Conservation (phyloP, 2,797 vertebrate genomes). For the Brotula barbata region DNA sequence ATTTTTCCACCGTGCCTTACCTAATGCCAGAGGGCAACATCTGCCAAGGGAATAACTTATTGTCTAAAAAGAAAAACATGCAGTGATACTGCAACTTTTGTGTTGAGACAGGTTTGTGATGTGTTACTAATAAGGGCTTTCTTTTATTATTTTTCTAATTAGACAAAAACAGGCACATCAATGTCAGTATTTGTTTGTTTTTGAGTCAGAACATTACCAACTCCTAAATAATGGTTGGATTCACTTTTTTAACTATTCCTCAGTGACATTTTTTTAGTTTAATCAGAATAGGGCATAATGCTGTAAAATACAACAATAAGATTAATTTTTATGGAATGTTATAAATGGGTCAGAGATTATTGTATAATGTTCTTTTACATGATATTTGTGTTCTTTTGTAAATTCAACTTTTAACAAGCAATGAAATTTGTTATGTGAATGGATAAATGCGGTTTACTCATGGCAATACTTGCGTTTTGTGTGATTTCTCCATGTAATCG, state of each 20-base stretch:
- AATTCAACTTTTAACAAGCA: conserved; percentile 13
- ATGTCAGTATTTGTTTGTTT: conserved; percentile 14
- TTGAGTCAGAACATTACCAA: neutral
- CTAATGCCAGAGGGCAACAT: conserved; percentile 8
- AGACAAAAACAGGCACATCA: conserved; percentile 3
- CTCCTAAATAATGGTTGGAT: neutral
- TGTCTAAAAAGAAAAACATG: conserved; percentile 13
- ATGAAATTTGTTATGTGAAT: too few relatives aligned
- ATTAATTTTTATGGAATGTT: neutral
- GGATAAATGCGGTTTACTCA: too few relatives aligned
- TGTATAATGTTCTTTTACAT: conserved; percentile 7
- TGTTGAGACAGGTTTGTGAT: conserved; percentile 11
- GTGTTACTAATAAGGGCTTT: conserved; percentile 19
- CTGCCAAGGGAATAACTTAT: conserved; percentile 33
- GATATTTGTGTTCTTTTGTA: conserved; percentile 20
- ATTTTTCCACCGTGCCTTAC: conserved; percentile 17
- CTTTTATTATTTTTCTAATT: conserved; percentile 5
- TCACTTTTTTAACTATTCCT: conserved; percentile 1
- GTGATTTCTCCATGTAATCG: too few relatives aligned
- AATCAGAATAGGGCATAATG: neutral
- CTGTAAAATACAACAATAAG: neutral
- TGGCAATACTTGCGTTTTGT: too few relatives aligned
- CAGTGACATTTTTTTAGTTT: neutral
- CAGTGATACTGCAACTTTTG: conserved; percentile 38
- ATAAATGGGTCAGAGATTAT: neutral